Conservation (phyloP, 2,113 vertebrate species). For the Odontophorus gujanensis region DNA sequence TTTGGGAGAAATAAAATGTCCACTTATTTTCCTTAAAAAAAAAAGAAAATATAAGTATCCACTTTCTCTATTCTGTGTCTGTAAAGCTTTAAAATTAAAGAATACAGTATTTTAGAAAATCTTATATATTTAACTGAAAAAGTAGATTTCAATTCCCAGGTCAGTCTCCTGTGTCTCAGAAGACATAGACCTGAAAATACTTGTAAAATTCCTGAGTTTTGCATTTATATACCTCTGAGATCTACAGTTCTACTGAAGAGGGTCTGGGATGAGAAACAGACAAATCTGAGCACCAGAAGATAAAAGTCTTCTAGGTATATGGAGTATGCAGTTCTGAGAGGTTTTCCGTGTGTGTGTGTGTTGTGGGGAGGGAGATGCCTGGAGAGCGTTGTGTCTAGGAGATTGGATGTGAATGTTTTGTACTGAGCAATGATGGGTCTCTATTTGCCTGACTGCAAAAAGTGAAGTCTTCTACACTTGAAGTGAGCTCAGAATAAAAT, state of each 20-base stretch:
- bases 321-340: constrained; percentile 79
- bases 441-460: constrained; percentile 69
- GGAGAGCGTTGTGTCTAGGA: neutral
- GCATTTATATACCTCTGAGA: constrained; percentile 78
- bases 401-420: neutral
- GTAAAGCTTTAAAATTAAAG: neutral
- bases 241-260: constrained; percentile 58
- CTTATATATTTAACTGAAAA: neutral
- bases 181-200: neutral
- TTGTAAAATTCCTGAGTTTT: neutral
- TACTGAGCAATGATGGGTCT: constrained; percentile 87
- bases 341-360: constrained; percentile 40
- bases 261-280: constrained; percentile 90
- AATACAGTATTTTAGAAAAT: neutral
- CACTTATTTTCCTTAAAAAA: neutral
- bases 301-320: constrained; percentile 60
- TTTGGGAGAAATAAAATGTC: neutral
- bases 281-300: constrained; percentile 87
- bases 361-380: neutral
- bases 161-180: neutral
- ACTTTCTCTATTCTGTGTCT: neutral
- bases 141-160: neutral
- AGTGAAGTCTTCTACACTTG: constrained; percentile 92
- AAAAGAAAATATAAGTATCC: neutral
- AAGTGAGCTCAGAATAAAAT: constrained; percentile 87